Evolutionary conservation across 2,797 vertebrate species (phyloP), one percentile per base, ranked within the genome.

Genomic region (Enteromius afrohamiltoni): DNA sequence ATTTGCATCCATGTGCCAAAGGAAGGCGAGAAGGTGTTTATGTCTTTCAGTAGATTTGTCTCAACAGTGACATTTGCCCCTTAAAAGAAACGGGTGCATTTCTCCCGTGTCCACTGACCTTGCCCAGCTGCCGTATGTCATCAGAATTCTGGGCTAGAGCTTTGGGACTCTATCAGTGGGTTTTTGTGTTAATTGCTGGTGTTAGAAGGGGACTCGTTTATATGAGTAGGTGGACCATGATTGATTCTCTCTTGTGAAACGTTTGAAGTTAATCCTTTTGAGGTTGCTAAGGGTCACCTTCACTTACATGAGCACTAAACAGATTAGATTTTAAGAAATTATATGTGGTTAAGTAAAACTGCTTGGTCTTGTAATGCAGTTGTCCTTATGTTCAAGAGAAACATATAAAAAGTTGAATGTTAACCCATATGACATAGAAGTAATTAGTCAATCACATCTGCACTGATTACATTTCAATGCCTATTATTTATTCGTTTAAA

Each of bases 121-220:
- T 84, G 86, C 85, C 91, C 93, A 94, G 92, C 93, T 94, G 93
- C 93, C 89, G 87, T 65, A 58, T 87, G 91, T 87, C 88, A 90
- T 93, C 92, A 90, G 69, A 29, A 68, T 62, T 76, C 74, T 21
- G 16, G 53, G 26, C 80, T 70, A 80, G 47, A 84, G 77, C 13
- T 74, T 81, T 88, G 64, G 77, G 73, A 55, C n/a, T 58, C 53
- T 76, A 21, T 68, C 80, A 45, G 77, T 86, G 47, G 82, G 40
- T 49, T 69, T 82, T 75, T 69, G 82, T 85, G 87, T 87, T 88
- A 86, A 90, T 88, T 71, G 80, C 83, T 83, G 71, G 83, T 87
- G 88, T 78, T 79, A 79, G 82, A 3, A 79, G 75, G 55, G 81
- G 60, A 40, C 23, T 67, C 47, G 65, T 83, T 87, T 21, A 60